Evolutionary conservation across 2,888 invertebrate genomes (phyloP).

Genomic region (Quadriops clusia): DNA sequence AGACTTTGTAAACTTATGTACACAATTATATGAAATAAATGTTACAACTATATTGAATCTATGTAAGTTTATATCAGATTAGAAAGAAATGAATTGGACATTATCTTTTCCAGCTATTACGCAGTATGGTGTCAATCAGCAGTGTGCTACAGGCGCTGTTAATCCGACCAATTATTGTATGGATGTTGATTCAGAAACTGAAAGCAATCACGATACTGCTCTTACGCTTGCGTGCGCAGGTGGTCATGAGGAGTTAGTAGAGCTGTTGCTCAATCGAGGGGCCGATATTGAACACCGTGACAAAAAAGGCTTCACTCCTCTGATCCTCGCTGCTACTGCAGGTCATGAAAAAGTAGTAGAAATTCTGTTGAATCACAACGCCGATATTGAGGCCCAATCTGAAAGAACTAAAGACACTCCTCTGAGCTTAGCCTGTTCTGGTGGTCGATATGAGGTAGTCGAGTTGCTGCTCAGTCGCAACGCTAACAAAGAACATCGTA

Average conservation of each 20-base stretch:
- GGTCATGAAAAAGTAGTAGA: constrained; percentile 90
- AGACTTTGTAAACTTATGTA: too few relatives aligned
- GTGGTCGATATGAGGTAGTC: constrained; percentile 92
- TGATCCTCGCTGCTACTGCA: constrained; percentile 94
- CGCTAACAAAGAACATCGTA: constrained; percentile 96
- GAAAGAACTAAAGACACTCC: constrained; percentile 99
- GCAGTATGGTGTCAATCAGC: constrained; percentile 19
- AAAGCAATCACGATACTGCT: constrained; percentile 97
- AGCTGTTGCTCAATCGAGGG: constrained; percentile 78
- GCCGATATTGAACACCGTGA: constrained; percentile 97
- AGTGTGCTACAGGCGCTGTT: constrained; percentile 15
- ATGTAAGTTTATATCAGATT: too few relatives aligned
- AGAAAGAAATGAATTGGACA: too few relatives aligned
- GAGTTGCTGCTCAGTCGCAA: constrained; percentile 78
- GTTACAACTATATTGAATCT: too few relatives aligned
- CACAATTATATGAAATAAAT: too few relatives aligned
- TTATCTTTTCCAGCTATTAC: constrained; percentile 17
- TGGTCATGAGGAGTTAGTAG: constrained; percentile 92
- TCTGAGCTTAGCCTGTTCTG: constrained; percentile 91
- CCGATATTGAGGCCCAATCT: constrained; percentile 97
- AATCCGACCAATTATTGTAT: constrained; percentile 57
- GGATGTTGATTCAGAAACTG: constrained; percentile 96
- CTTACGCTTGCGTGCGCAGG: constrained; percentile 94
- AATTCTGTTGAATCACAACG: constrained; percentile 81
- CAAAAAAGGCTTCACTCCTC: constrained; percentile 96